These are phyloP conservation scores for Ornithoptera priamus DNA, from an alignment of 2,888 invertebrate genomes.

Conservation along the genomic window DNA sequence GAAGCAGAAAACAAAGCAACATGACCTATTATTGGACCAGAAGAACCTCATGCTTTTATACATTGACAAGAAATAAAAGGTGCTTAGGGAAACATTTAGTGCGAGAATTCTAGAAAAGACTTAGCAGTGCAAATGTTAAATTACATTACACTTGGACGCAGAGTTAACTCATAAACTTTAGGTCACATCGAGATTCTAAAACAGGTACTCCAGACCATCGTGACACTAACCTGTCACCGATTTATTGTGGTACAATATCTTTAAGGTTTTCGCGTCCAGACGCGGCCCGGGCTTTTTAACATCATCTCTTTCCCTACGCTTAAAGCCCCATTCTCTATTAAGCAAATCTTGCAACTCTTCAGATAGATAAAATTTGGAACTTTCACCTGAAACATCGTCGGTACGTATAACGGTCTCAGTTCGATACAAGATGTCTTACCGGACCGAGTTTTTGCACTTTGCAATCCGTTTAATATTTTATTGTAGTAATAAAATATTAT, in stretches of 20 bases:
- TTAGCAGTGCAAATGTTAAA: conserved; percentile 58
- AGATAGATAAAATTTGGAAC: conserved; percentile 67
- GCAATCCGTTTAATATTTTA: conserved; percentile 16
- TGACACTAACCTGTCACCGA: conserved; percentile 80
- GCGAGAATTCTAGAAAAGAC: conserved; percentile 59
- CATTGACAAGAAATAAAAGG: conserved; percentile 54
- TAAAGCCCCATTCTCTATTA: conserved; percentile 88
- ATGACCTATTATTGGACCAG: conserved; percentile 41
- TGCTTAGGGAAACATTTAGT: conserved; percentile 71
- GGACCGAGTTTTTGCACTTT: conserved; percentile 34
- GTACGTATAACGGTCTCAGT: conserved; percentile 60
- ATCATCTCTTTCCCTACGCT: conserved; percentile 92
- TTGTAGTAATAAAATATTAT: conserved; percentile 3
- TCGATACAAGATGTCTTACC: conserved; percentile 40
- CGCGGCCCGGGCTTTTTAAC: conserved; percentile 97
- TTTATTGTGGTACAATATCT: conserved; percentile 73
- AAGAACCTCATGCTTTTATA: conserved; percentile 56
- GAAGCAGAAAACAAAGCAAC: conserved; percentile 42
- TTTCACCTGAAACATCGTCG: conserved; percentile 78
- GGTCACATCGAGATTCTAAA: conserved; percentile 65
- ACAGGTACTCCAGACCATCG: conserved; percentile 62
- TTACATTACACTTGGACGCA: conserved; percentile 46
- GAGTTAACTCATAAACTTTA: conserved; percentile 47
- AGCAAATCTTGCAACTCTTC: conserved; percentile 81
- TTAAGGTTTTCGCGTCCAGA: conserved; percentile 83